phyloP scores from a whole-genome alignment of 1,140 invertebrate species.

The Conus ventricosus region DNA sequence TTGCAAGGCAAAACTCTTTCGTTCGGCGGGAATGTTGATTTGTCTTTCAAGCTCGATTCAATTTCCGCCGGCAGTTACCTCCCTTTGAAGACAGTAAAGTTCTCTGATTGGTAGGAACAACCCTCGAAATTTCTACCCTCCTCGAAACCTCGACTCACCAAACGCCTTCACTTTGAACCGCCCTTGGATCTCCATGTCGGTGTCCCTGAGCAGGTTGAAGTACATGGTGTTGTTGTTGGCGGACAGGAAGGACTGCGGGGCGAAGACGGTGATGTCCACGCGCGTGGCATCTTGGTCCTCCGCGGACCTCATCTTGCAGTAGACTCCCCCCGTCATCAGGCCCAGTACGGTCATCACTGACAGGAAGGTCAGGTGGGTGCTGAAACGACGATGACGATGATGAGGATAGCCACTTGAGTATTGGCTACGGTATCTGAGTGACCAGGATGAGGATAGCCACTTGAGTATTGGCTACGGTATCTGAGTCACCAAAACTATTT shows the following conservation, averaged over 20 bases:
- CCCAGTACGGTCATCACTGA: slow-evolving; percentile 54
- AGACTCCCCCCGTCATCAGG: slow-evolving; percentile 55
- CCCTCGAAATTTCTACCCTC: too few species aligned
- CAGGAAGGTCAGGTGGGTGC: slow-evolving; percentile 58
- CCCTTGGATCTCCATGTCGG: slow-evolving; percentile 42
- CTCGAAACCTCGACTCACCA: slow-evolving; percentile 43
- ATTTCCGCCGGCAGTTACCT: too few species aligned
- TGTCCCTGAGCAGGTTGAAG: slow-evolving; percentile 56
- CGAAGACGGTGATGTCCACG: slow-evolving; percentile 60
- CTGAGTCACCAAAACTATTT: too few species aligned
- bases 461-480: too few species aligned
- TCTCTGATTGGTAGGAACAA: too few species aligned
- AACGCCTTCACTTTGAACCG: slow-evolving; percentile 51
- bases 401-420: too few species aligned
- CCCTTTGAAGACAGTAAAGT: too few species aligned
- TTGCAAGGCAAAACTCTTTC: too few species aligned
- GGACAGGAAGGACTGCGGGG: slow-evolving; percentile 53
- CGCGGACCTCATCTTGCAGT: slow-evolving; percentile 42
- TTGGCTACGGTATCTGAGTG: too few species aligned
- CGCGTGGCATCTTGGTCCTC: slow-evolving; percentile 41
- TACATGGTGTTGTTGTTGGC: slow-evolving; percentile 50
- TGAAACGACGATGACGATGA: slow-evolving; percentile 46
- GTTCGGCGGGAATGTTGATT: too few species aligned
- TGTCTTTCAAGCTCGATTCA: too few species aligned
- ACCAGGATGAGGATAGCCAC: too few species aligned